A percentile compares a stretch with the other conserved stretches of the same genome.
Conservation (phyloP, 1,140 invertebrate species). For the Aphelinus atriplicis region DNA sequence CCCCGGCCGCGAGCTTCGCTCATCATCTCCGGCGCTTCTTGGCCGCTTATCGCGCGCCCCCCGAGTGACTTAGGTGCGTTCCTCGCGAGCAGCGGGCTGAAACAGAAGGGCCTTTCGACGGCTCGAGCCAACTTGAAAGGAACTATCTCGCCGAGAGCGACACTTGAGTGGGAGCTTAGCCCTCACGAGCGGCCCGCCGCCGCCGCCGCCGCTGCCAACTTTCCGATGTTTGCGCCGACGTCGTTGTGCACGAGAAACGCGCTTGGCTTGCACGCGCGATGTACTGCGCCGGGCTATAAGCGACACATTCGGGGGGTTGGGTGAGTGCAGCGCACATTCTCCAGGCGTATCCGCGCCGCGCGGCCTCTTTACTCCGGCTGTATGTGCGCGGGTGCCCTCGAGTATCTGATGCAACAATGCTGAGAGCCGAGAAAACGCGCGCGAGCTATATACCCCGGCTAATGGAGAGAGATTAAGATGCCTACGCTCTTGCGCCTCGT, state of each 20-base stretch:
- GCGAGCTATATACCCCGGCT: background rate
- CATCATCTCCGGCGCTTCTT: background rate
- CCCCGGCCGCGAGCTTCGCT: background rate
- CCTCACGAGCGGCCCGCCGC: background rate
- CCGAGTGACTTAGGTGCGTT: background rate
- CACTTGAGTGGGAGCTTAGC: background rate
- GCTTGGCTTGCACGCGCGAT: too few relatives aligned
- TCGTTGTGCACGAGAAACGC: background rate
- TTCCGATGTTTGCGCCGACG: background rate
- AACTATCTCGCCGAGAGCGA: background rate
- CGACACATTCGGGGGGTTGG: too few relatives aligned
- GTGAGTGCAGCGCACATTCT: constrained; percentile 7
- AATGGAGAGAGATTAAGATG: constrained; percentile 19
- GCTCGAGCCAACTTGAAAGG: background rate
- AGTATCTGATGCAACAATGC: constrained; percentile 4
- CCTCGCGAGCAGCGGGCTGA: background rate
- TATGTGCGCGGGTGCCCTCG: too few relatives aligned
- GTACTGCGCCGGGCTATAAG: too few relatives aligned
- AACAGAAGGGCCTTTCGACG: background rate
- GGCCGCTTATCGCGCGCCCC: too few relatives aligned
- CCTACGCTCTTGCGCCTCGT: background rate
- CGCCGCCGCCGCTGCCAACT: too few relatives aligned
- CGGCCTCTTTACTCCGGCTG: background rate
- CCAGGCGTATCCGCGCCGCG: constrained; percentile 34
- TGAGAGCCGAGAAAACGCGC: too few relatives aligned